A percentile compares a stretch with the other conserved stretches of the same genome.
Evolutionary conservation across 2,113 vertebrate species (phyloP).

Genomic region (Agelaius phoeniceus): DNA sequence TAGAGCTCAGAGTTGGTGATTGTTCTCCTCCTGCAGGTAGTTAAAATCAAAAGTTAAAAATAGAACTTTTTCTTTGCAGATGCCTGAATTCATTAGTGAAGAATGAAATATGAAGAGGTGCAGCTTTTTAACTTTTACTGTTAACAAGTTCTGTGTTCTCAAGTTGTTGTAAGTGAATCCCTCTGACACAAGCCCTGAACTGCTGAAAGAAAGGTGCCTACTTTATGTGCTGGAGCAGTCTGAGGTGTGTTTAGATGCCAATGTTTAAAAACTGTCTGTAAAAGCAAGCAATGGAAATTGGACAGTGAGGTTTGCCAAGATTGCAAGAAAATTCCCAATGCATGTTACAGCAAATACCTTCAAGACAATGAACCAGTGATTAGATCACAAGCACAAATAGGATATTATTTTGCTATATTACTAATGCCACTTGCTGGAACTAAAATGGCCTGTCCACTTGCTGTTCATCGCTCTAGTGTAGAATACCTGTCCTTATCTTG

Average conservation of each 20-base stretch:
- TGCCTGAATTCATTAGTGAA: background rate
- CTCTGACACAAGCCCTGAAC: background rate
- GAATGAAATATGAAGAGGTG: background rate
- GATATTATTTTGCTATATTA: background rate
- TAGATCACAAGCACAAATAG: background rate
- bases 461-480: background rate
- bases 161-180: background rate
- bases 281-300: constrained; percentile 32
- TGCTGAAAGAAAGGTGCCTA: background rate
- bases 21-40: background rate
- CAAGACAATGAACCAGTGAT: background rate
- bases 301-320: background rate
- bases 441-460: background rate
- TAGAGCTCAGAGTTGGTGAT: background rate
- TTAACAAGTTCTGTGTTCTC: background rate
- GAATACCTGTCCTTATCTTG: background rate
- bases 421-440: background rate
- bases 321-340: background rate
- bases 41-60: background rate
- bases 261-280: background rate
- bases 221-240: background rate
- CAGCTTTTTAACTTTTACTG: background rate
- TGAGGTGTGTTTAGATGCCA: background rate
- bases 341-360: background rate
- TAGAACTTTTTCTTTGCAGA: background rate